phyloP scores from a whole-genome alignment of 2,113 vertebrate species.

The Rhinolophus sinicus region DNA sequence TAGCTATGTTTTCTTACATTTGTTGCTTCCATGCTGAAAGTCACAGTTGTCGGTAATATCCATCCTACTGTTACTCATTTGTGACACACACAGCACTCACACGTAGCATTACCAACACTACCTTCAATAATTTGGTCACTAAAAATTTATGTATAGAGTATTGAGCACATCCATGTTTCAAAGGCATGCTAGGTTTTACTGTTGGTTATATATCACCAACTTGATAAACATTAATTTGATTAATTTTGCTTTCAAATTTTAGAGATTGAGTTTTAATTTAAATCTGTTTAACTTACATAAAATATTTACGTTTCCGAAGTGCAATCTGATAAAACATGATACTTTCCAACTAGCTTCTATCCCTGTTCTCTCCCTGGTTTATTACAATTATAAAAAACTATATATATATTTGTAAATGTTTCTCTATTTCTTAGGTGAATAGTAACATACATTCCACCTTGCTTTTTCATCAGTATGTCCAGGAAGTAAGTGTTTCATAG shows the following conservation, averaged over 20 bases:
- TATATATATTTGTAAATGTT: background rate
- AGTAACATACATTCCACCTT: background rate
- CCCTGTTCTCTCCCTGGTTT: background rate
- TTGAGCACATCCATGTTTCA: background rate
- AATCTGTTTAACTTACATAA: background rate
- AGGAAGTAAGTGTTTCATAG: background rate
- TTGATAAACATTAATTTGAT: background rate
- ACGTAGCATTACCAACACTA: background rate
- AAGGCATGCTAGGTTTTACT: background rate
- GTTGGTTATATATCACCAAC: background rate
- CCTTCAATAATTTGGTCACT: background rate
- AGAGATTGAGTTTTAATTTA: conserved; percentile 31
- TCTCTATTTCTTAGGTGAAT: background rate
- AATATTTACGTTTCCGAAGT: conserved; percentile 6
- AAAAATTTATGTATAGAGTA: background rate
- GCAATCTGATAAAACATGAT: background rate
- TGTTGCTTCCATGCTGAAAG: background rate
- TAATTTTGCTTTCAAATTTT: conserved; percentile 37
- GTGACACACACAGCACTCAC: background rate
- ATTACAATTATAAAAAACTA: background rate
- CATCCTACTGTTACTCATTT: background rate
- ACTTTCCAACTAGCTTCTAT: background rate
- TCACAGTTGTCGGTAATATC: background rate
- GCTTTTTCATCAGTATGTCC: background rate
- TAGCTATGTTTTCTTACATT: background rate